Base-by-base conservation (phyloP, 2,797 vertebrate genomes). In the Prionace glauca region DNA sequence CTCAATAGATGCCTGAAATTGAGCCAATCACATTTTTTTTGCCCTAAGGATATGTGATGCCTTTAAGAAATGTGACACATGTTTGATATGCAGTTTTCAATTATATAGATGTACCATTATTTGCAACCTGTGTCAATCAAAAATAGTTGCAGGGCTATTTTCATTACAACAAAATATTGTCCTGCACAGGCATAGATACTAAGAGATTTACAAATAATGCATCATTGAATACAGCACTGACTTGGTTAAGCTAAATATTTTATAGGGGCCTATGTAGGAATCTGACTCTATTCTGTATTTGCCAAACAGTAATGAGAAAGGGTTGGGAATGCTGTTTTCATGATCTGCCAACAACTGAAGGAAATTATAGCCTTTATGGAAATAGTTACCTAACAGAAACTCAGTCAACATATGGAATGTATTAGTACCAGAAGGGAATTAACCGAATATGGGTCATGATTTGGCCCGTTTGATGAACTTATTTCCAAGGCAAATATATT, bases 351-450 rank as follows among this genome's bases (percentile, higher is more conserved):
- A 94, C 93, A 94, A 95, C 93, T 95, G 93, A 95, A 95, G 93
- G 93, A 95, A 95, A 95, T 95, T 95, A 74, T 77, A 74, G 93
- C 45, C 45, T 95, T 95, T 95, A 95, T 95, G 93, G 93, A 95
- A 95, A 95, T 95, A 95, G 71, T 95, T 95, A 95, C 93, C 93
- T 77, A 95, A 95, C 24, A n/a, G 71, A 95, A 95, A n/a, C 93
- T n/a, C 41, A 77, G 93, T 95, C 26, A 95, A 77, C 93, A 95
- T 95, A 77, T 95, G 93, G 69, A 77, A 95, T 95, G 29, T 95
- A 77, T 95, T 95, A 95, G 71, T 56, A 74, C 24, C 71, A 94
- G 69, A 56, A 95, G 71, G 18, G 93, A 95, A 77, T 56, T 77
- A 26, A 77, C 41, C 60, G 71, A 95, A 95, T 77, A 60, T 56